Conservation (phyloP, 2,888 invertebrate species). For the Eulithis testata region DNA sequence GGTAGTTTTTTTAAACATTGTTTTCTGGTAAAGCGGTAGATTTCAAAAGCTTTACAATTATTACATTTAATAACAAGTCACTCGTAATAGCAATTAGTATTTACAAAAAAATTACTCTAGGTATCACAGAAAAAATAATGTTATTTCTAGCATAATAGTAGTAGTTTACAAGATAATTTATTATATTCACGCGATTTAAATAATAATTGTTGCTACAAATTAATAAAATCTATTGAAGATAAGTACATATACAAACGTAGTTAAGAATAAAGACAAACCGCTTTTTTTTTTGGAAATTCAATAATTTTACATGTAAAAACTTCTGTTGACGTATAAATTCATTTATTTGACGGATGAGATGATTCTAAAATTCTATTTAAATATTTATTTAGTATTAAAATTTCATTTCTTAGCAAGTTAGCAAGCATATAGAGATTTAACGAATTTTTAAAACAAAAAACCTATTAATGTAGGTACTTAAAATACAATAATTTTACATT, state of each 20-base stretch:
- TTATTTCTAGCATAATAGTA: slow-evolving; percentile 66
- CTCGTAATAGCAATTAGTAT: slow-evolving; percentile 66
- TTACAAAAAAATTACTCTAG: slow-evolving; percentile 80
- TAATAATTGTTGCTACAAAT: slow-evolving; percentile 7
- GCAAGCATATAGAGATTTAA: slow-evolving; percentile 9
- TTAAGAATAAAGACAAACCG: neutral
- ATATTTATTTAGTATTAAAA: slow-evolving; percentile 24
- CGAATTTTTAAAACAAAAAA: neutral
- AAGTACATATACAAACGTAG: neutral
- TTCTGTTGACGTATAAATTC: slow-evolving; percentile 29
- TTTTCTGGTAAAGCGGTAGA: slow-evolving; percentile 22
- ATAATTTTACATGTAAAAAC: slow-evolving; percentile 12
- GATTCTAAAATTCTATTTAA: slow-evolving; percentile 48
- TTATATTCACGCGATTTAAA: slow-evolving; percentile 40
- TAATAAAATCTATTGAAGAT: neutral
- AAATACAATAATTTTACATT: slow-evolving; percentile 26
- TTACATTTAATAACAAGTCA: slow-evolving; percentile 63
- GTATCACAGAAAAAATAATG: slow-evolving; percentile 85
- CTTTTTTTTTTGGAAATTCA: slow-evolving; percentile 20
- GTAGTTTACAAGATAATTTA: slow-evolving; percentile 56
- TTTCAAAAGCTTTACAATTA: slow-evolving; percentile 70
- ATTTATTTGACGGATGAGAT: slow-evolving; percentile 63
- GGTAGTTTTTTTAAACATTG: slow-evolving; percentile 38
- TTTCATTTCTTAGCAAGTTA: slow-evolving; percentile 10
- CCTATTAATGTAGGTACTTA: slow-evolving; percentile 18